Evolutionary conservation across 2,113 vertebrate genomes (phyloP), one percentile per base, ranked within the genome.

Genomic region (Urocolius indicus): DNA sequence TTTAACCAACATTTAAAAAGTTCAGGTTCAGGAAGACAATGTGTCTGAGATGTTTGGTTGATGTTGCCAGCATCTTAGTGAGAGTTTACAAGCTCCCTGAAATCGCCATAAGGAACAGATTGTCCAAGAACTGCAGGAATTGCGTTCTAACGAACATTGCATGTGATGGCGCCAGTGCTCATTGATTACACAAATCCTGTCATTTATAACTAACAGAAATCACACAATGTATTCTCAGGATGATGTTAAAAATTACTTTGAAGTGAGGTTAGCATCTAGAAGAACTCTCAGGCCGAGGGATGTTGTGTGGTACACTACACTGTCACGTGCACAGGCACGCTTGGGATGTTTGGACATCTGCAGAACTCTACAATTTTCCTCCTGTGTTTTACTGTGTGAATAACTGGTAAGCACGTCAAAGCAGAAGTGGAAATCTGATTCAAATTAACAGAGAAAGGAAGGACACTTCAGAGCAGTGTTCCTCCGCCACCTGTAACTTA

Each of bases 1-100:
- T 97, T 98, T 97, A 98, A 98, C 97, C 96, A 97, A 96, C 94
- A 97, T 97, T 98, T 69, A 74, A 97, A 97, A 98, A 97, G 96
- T 97, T 96, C 97, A 97, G 96, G 95, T 97, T 98, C 97, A 96
- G 90, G 96, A 96, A 98, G 98, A 98, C 98, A 97, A 97, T 96
- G 96, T 98, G 98, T 95, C 97, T 98, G 96, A 97, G 97, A 97
- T 97, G 94, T 95, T 97, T 97, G 96, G 92, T 88, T 69, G 97
- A 97, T 97, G 94, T 94, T 98, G 96, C 98, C 98, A 98, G 97
- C 45, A 2, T 97, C 97, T 93, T 38, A 92, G 94, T 1, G 43
- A 77, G 87, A 90, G 85, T 96, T 97, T 89, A 83, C 96, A 96
- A 97, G 89, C 94, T 96, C 95, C 96, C 84, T 96, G 85, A 61